Evolutionary conservation across 1,140 invertebrate species (phyloP), one percentile per base, ranked within the genome.

Genomic region (Aphaenogaster rudis): DNA sequence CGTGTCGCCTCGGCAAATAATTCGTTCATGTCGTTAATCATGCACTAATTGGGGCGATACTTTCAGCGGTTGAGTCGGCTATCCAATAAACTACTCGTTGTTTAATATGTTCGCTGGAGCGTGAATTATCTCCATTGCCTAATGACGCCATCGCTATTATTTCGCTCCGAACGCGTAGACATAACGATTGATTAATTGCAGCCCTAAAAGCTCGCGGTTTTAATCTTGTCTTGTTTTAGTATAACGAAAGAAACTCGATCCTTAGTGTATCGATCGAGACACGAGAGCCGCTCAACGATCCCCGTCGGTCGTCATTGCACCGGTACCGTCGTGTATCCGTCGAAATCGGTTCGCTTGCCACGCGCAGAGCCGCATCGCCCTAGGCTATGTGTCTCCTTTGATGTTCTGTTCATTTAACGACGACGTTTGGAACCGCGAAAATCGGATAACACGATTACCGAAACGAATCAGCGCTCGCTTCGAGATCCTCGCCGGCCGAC

Each of bases 381-480:
- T 50, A 54, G 15, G 82, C 82, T 48, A 80, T 91, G 69, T 69
- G 87, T 74, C 64, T 78, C 74, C 89, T 91, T 91, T 91, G 87
- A 91, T 86, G 78, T 72, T 66, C 78, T 81, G 82, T 82, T 88
- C 61, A 64, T 86, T 90, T 81, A 89, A 66, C 48, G 33, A 88
- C 64, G 78, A 88, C 77, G 78, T 72, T 81, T 42, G 69, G 64
- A 61, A 88, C 72, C 63, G 63, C 80, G 89, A 81, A 78, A 88
- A 88, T 82, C 82, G 81, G 17, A 28, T 91, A 91, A 91, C 66
- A 66, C 72, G 90, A 91, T 91, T 88, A 91, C 81, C 86, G 42
- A 42, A 39, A 71, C 67, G 63, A 72, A 36, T 82, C 66, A 48
- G 6, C 48, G 33, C 48, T 72, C 45, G 67, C 69, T 86, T 76